These are phyloP conservation scores for Aromia moschata DNA, from an alignment of 2,888 invertebrate genomes.

Conservation along the genomic window DNA sequence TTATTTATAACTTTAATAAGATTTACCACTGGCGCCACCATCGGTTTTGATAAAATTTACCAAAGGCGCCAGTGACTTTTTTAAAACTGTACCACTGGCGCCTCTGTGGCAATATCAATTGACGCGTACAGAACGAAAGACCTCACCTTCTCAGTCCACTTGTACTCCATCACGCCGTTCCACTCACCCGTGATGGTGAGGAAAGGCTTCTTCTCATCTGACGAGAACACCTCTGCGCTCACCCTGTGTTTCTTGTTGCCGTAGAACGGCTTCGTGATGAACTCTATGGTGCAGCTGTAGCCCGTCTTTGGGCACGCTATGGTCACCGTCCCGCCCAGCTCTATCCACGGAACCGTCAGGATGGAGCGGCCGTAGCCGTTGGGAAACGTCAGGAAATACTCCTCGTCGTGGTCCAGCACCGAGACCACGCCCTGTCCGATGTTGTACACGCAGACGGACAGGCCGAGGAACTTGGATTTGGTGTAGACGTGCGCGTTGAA, in stretches of 20 bases:
- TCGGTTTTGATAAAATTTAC: too few species aligned
- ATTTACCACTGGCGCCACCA: too few species aligned
- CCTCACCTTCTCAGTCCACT: slow-evolving; percentile 84
- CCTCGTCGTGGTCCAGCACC: slow-evolving; percentile 88
- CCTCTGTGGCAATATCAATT: too few species aligned
- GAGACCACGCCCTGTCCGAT: slow-evolving; percentile 95
- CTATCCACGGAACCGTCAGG: slow-evolving; percentile 98
- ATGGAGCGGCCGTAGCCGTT: slow-evolving; percentile 99
- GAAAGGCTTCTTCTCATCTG: slow-evolving; percentile 89
- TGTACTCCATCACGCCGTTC: slow-evolving; percentile 95
- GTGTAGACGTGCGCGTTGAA: slow-evolving; percentile 99
- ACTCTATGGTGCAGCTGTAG: slow-evolving; percentile 91
- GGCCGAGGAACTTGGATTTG: slow-evolving; percentile 97
- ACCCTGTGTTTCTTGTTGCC: slow-evolving; percentile 94
- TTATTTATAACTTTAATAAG: too few species aligned
- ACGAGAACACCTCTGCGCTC: slow-evolving; percentile 81
- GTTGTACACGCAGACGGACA: slow-evolving; percentile 97
- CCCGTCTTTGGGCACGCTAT: slow-evolving; percentile 92
- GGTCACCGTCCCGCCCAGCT: slow-evolving; percentile 91
- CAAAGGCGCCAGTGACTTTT: too few species aligned
- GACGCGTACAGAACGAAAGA: too few species aligned
- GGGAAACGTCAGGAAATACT: slow-evolving; percentile 96
- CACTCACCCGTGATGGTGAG: slow-evolving; percentile 93
- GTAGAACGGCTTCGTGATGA: slow-evolving; percentile 97
- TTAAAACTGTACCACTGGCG: too few species aligned